Percentiles rank a stretch among this genome's conserved stretches.
Evolutionary conservation across 2,113 vertebrate species (phyloP).

Genomic region (Calidris pugnax): DNA sequence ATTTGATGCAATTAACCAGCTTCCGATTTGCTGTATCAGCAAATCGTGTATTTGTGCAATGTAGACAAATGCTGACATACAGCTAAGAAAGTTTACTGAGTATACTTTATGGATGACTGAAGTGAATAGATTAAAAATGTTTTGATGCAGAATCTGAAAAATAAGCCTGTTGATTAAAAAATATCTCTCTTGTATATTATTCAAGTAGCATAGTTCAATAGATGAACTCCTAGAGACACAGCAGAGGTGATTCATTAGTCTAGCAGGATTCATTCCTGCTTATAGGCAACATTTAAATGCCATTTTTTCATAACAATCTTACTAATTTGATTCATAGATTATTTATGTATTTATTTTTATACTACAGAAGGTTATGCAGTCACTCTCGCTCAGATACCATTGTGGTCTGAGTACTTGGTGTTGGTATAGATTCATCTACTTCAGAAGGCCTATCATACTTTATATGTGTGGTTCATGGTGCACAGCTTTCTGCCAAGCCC

Average conservation of each 20-base stretch:
- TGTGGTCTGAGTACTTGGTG: accelerated
- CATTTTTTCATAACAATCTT: neutral
- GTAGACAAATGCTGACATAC: constrained; percentile 59
- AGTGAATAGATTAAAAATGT: constrained; percentile 1
- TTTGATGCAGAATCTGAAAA: neutral
- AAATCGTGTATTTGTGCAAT: constrained; percentile 43
- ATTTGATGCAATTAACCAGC: constrained; percentile 73
- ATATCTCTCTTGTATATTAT: neutral
- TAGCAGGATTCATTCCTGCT: neutral
- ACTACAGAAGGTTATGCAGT: neutral
- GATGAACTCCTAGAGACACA: neutral
- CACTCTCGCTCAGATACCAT: neutral
- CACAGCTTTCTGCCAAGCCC: neutral
- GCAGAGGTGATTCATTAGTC: neutral
- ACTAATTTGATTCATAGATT: neutral
- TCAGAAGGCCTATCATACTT: neutral
- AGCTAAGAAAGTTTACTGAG: constrained; percentile 42
- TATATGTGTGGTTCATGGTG: neutral
- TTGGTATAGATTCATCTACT: neutral
- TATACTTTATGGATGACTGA: neutral
- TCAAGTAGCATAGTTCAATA: neutral
- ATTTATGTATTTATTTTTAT: neutral
- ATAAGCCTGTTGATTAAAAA: neutral
- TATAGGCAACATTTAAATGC: neutral
- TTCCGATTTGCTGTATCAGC: constrained; percentile 66